phyloP scores from a whole-genome alignment of 92 coral and sea anemone species.

The Epizoanthus ramosus region DNA sequence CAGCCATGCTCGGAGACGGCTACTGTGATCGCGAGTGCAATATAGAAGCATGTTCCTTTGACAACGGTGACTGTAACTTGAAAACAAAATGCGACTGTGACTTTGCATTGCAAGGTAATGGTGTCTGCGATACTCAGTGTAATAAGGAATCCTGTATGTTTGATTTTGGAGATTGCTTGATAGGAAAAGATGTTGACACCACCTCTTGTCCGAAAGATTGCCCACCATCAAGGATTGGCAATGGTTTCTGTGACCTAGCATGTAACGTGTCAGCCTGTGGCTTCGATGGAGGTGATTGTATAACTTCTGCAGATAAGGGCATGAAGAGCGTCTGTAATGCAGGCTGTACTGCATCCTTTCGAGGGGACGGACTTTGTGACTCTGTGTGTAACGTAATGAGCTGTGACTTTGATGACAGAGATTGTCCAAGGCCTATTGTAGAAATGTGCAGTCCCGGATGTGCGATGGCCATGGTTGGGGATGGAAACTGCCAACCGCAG shows the following conservation, averaged over 20 bases:
- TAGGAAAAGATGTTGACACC: constrained; percentile 10
- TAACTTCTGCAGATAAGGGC: not conserved
- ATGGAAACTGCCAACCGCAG: constrained; percentile 57
- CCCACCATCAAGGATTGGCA: constrained; percentile 58
- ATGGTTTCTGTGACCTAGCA: constrained; percentile 51
- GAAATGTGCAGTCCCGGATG: constrained; percentile 61
- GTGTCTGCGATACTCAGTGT: constrained; percentile 54
- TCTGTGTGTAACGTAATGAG: constrained; percentile 62
- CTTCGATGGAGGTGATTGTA: constrained; percentile 58
- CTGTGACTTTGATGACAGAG: constrained; percentile 60
- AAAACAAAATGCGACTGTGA: constrained; percentile 38
- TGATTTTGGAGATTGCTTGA: constrained; percentile 69
- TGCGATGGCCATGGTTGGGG: constrained; percentile 59
- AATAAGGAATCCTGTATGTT: constrained; percentile 55
- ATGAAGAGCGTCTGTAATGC: constrained; percentile 42
- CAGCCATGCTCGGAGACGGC: constrained; percentile 60
- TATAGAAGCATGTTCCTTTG: constrained; percentile 48
- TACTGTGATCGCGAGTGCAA: constrained; percentile 68
- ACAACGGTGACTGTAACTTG: constrained; percentile 54
- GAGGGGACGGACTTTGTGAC: constrained; percentile 64
- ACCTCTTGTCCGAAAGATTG: constrained; percentile 52
- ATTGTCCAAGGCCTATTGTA: constrained; percentile 54
- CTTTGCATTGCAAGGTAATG: constrained; percentile 50
- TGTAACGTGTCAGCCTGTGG: constrained; percentile 46
- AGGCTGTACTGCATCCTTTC: constrained; percentile 59